phyloP scores from a whole-genome alignment of 1,140 invertebrate species.

The Dendroctonus valens region DNA sequence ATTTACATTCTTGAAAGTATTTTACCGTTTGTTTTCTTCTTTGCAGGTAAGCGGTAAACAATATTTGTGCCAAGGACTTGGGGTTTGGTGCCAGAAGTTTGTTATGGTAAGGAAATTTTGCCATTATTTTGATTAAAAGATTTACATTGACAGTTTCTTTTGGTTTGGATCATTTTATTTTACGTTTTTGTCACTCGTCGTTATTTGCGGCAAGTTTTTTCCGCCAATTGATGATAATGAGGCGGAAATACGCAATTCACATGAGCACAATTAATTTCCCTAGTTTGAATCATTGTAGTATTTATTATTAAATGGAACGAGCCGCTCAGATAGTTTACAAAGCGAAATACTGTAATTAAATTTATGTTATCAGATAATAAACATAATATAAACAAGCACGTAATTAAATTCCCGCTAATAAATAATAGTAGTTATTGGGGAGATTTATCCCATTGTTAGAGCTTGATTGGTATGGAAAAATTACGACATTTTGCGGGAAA shows the following conservation, averaged over 20 bases:
- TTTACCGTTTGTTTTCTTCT: constrained; percentile 11
- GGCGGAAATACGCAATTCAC: too few species aligned
- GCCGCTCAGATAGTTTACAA: too few species aligned
- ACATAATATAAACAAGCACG: too few species aligned
- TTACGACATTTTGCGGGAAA: not conserved
- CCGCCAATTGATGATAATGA: too few species aligned
- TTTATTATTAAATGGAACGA: not conserved
- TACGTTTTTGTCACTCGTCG: too few species aligned
- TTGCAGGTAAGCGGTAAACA: constrained; percentile 23
- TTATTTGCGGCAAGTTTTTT: too few species aligned
- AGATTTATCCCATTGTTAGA: constrained; percentile 11
- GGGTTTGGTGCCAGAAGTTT: constrained; percentile 11
- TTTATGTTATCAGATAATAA: not conserved
- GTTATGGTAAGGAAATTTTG: constrained; percentile 18
- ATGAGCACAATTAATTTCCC: not conserved
- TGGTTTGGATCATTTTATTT: too few species aligned
- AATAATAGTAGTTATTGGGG: not conserved
- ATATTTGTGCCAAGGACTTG: not conserved
- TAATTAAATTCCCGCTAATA: constrained; percentile 13
- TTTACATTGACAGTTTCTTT: constrained; percentile 13
- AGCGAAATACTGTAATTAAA: not conserved
- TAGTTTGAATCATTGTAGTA: not conserved
- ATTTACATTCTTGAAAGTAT: not conserved
- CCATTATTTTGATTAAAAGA: constrained; percentile 1
- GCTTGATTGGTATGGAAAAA: constrained; percentile 10